A percentile compares a stretch with the other conserved stretches of the same genome.
Conservation (phyloP, 2,888 invertebrate species). For the Brachyptera putata region DNA sequence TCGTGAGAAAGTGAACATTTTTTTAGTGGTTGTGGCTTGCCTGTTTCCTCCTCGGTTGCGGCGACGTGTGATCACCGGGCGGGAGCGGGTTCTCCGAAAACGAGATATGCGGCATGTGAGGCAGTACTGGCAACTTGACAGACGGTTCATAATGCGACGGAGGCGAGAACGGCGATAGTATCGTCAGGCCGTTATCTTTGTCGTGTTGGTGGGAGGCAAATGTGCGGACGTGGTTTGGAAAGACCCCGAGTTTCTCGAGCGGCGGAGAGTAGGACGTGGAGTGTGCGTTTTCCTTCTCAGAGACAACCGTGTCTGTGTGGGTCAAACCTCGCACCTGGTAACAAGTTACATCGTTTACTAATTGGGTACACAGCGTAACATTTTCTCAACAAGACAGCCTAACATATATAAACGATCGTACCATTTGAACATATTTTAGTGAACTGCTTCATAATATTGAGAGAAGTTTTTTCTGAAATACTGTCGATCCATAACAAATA, state of each 20-base stretch:
- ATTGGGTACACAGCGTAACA: too few species aligned
- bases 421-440: too few species aligned
- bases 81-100: constrained; percentile 46
- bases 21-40: too few species aligned
- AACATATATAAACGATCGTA: too few species aligned
- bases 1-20: too few species aligned
- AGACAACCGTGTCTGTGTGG: constrained; percentile 47
- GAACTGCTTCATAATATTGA: too few species aligned
- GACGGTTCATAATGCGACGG: constrained; percentile 38
- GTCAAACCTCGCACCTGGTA: constrained; percentile 66
- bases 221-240: constrained; percentile 24
- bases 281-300: constrained; percentile 37
- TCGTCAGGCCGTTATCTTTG: constrained; percentile 29
- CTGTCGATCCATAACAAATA: too few species aligned
- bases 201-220: constrained; percentile 40
- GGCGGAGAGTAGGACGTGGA: constrained; percentile 39
- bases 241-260: constrained; percentile 29
- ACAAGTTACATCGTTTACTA: not conserved
- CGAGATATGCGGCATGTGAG: constrained; percentile 48
- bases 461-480: too few species aligned
- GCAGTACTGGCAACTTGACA: constrained; percentile 40
- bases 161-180: constrained; percentile 30
- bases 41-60: constrained; percentile 76
- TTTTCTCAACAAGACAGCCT: too few species aligned
- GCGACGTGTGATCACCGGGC: constrained; percentile 54